Evolutionary conservation across 1,140 invertebrate species (phyloP), one percentile per base, ranked within the genome.

Genomic region (Andrena cerasifolii): DNA sequence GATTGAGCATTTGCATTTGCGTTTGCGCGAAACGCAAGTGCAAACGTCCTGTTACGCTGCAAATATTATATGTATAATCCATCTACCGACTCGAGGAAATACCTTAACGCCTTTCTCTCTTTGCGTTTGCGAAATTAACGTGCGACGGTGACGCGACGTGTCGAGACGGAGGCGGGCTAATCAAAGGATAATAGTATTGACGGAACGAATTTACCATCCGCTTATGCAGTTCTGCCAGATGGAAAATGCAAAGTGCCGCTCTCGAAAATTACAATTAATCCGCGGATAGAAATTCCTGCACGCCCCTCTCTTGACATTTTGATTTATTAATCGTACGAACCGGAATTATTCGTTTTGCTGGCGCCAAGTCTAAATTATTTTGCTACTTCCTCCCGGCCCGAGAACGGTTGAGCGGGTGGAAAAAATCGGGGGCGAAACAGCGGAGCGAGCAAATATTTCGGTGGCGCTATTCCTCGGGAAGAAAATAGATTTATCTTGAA

Each of bases 101-200:
- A 28, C 26, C 47, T 51, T 16, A 21, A 21, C 24, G n/a, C 45
- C 53, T 58, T 70, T 58, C 10, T 43, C 67, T n/a, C 36, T 70
- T 49, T 47, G 68, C 14, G 21, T 49, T n/a, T n/a, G 33, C 31
- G 16, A 65, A 73, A 65, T 73, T 73, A 65, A 31, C 59, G 59
- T 31, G 47, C 47, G 24, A 28, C 28, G 56, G 18, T 16, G 36
- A 40, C 36, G 36, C 10, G 3, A 40, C 36, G 49, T 54, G 47
- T 51, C 71, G 16, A 36, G n/a, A 47, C 33, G 45, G 63, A 49
- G 58, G 31, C 47, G 53, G 36, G 36, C 77, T 83, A 83, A 83
- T 84, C 82, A 79, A 80, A 84, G 67, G 49, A 76, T 83, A 79
- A 79, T 67, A 67, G 75, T 68, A 71, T 80, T 65, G 72, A 65